These are phyloP conservation scores for Ibidorhyncha struthersii DNA, from an alignment of 2,113 vertebrate species.

Conservation along the genomic window DNA sequence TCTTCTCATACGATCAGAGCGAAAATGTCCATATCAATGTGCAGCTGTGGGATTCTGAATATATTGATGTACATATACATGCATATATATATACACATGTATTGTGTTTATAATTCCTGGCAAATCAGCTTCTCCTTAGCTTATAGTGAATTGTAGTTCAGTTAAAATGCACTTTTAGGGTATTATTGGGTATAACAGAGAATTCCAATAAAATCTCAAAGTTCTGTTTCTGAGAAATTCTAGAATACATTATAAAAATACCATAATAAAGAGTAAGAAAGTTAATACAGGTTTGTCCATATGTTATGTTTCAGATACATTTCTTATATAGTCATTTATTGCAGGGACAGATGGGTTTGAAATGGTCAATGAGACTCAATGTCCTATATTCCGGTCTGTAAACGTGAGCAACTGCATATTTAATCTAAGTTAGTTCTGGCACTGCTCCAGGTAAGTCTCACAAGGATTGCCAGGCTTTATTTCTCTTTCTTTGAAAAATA, in stretches of 20 bases:
- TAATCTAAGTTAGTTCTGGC: neutral
- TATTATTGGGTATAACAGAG: neutral
- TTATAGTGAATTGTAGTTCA: neutral
- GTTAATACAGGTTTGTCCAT: neutral
- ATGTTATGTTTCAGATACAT: neutral
- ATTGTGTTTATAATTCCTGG: neutral
- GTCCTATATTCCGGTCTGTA: neutral
- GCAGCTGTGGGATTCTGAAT: neutral
- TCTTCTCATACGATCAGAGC: neutral
- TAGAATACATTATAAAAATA: neutral
- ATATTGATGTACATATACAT: neutral
- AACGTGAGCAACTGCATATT: neutral
- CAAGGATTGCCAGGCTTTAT: neutral
- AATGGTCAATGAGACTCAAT: neutral
- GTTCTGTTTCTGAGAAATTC: neutral
- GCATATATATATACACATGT: neutral
- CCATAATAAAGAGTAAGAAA: neutral
- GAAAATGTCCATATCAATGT: accelerated
- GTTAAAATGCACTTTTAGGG: neutral
- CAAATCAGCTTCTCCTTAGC: neutral
- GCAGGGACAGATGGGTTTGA: neutral
- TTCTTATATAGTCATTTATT: neutral
- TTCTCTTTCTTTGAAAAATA: neutral
- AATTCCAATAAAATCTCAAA: neutral
- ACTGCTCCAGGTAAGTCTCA: neutral